Evolutionary conservation across 2,113 vertebrate species (phyloP).

Genomic region (Hippoglossus stenolepis): DNA sequence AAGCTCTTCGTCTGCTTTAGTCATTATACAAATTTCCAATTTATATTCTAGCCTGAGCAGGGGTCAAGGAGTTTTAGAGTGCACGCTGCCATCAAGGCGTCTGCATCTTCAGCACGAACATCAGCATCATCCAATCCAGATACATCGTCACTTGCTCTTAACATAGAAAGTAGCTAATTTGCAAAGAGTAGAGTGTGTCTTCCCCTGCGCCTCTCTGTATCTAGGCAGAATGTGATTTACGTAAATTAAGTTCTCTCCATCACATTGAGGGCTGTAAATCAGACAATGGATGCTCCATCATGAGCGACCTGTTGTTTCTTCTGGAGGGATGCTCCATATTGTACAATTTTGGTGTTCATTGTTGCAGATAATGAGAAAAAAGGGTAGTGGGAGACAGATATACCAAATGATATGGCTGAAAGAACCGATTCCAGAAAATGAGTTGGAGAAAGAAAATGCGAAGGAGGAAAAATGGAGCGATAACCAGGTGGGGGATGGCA

Average conservation of each 20-base stretch:
- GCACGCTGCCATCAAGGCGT: conserved; percentile 19
- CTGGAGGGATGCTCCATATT: not conserved
- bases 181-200: conserved; percentile 18
- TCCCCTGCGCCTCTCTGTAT: conserved; percentile 6
- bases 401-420: not conserved
- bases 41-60: conserved; percentile 62
- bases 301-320: conserved; percentile 25
- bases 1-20: not conserved
- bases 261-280: conserved; percentile 41
- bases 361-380: not conserved
- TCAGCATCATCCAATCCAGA: not conserved
- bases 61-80: conserved; percentile 58
- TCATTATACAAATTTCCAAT: conserved; percentile 42
- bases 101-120: conserved; percentile 30
- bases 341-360: not conserved
- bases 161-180: conserved; percentile 53
- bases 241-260: conserved; percentile 44
- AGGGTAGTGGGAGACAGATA: not conserved
- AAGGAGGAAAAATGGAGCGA: not conserved
- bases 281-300: conserved; percentile 43
- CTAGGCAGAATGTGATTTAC: conserved; percentile 46
- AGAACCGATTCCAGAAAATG: conserved; percentile 1
- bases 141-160: conserved; percentile 42
- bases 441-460: not conserved
- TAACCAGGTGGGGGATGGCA: not conserved